Percentiles rank a stretch among this genome's conserved stretches.
These are phyloP conservation scores for Hoplias malabaricus DNA, from an alignment of 2,113 vertebrate species.

Conservation along the genomic window DNA sequence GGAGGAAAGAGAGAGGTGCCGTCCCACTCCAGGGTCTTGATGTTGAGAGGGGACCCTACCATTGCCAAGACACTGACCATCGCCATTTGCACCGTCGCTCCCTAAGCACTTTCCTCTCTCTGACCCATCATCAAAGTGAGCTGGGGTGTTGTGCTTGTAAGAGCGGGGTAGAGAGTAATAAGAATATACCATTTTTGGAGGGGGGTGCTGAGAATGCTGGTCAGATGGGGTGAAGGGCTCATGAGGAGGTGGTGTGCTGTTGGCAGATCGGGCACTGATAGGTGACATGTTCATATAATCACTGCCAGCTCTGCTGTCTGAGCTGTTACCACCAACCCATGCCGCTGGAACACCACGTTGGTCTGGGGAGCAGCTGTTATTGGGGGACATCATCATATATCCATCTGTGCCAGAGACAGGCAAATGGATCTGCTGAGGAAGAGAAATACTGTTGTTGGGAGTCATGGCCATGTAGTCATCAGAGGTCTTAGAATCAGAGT, in stretches of 20 bases:
- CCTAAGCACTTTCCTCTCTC: constrained; percentile 63
- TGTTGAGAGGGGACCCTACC: constrained; percentile 28
- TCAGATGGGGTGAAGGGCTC: constrained; percentile 55
- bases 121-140: constrained; percentile 65
- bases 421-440: constrained; percentile 70
- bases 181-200: constrained; percentile 75
- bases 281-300: constrained; percentile 86
- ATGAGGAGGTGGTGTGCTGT: constrained; percentile 66
- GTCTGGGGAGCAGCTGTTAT: constrained; percentile 77
- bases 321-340: constrained; percentile 70
- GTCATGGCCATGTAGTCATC: constrained; percentile 81
- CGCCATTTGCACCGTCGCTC: constrained; percentile 52
- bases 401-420: constrained; percentile 66
- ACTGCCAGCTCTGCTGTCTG: constrained; percentile 65
- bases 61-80: constrained; percentile 40
- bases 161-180: constrained; percentile 76
- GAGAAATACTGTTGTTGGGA: constrained; percentile 75
- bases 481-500: constrained; percentile 63
- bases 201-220: constrained; percentile 60
- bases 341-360: constrained; percentile 63
- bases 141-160: constrained; percentile 68
- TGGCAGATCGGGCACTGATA: constrained; percentile 70
- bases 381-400: constrained; percentile 81
- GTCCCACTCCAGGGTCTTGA: constrained; percentile 46
- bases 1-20: constrained; percentile 71